Evolutionary conservation across 2,113 vertebrate genomes (phyloP), one percentile per base, ranked within the genome.

Genomic region (Chaetura pelagica): DNA sequence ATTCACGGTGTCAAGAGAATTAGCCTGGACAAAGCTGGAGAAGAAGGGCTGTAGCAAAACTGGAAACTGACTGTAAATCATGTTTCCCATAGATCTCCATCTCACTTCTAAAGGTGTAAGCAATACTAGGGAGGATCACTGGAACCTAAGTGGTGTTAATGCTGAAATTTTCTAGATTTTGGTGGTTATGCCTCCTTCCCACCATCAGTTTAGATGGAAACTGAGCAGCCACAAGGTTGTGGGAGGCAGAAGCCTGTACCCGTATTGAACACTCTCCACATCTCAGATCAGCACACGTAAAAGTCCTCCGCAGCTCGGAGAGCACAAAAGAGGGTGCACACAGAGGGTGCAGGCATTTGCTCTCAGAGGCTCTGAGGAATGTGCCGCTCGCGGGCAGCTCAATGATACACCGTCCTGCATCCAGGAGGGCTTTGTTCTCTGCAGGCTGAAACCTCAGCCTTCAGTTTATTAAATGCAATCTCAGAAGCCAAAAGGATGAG

Each of bases 351-450:
- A 68, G 46, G 20, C 12, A 0, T 68, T 74, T 79, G n/a, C 26
- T 73, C 74, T 52, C 52, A 27, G 77, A 6, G 0, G 51, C 55
- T 78, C 44, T 40, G 44, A 3, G 24, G 81, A 93, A 66, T n/a
- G 84, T 7, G 10, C 62, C 0, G 6, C 61, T 87, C 13, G 1
- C 4, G 2, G 20, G 32, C 2, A 2, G 62, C 68, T 35, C 2
- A 3, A 13, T 18, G 54, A 62, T 57, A 38, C 1, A 0, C 9
- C 4, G 1, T 85, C 78, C 74, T 62, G 66, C 54, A 46, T 87
- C 84, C 91, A 87, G 91, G 87, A 96, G 87, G 55, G 71, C 91
- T 96, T 94, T 96, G 87, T 67, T 93, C 89, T 87, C 89, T 63
- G 67, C 66, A 74, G 93, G 82, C 67, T 79, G 87, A 96, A 96